A percentile compares a stretch with the other conserved stretches of the same genome.
Evolutionary conservation across 2,113 vertebrate genomes (phyloP).

Genomic region (Sorex araneus): DNA sequence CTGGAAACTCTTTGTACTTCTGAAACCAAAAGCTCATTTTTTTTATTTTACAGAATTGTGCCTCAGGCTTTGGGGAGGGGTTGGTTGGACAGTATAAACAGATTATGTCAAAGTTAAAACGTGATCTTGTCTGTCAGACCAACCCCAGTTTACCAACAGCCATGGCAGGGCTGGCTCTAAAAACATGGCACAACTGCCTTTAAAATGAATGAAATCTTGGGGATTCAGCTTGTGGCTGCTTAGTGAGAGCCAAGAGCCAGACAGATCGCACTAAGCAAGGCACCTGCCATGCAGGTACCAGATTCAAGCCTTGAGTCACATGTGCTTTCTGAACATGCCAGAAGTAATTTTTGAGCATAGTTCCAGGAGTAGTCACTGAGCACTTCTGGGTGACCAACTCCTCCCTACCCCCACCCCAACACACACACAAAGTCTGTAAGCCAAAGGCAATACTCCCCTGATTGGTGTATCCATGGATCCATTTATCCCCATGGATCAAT

Average conservation of each 20-base stretch:
- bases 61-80: not conserved
- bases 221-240: not conserved
- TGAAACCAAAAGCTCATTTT: not conserved
- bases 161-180: not conserved
- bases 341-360: too few relatives aligned
- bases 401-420: too few relatives aligned
- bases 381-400: too few relatives aligned
- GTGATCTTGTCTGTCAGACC: not conserved
- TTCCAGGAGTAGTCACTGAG: too few relatives aligned
- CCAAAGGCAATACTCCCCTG: too few relatives aligned
- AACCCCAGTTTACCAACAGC: not conserved
- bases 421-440: too few relatives aligned
- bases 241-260: not conserved
- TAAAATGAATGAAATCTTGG: not conserved
- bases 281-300: too few relatives aligned
- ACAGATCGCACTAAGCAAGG: too few relatives aligned
- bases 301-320: too few relatives aligned
- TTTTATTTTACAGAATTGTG: not conserved
- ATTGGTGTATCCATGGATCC: too few relatives aligned
- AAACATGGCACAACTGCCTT: not conserved
- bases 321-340: too few relatives aligned
- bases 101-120: constrained; percentile 63
- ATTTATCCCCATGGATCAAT: too few relatives aligned
- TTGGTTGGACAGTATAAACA: not conserved
- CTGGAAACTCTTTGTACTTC: not conserved